Evolutionary conservation across 92 coral and sea anemone genomes (phyloP), one percentile per base, ranked within the genome.

Genomic region (Isaurus tuberculatus): DNA sequence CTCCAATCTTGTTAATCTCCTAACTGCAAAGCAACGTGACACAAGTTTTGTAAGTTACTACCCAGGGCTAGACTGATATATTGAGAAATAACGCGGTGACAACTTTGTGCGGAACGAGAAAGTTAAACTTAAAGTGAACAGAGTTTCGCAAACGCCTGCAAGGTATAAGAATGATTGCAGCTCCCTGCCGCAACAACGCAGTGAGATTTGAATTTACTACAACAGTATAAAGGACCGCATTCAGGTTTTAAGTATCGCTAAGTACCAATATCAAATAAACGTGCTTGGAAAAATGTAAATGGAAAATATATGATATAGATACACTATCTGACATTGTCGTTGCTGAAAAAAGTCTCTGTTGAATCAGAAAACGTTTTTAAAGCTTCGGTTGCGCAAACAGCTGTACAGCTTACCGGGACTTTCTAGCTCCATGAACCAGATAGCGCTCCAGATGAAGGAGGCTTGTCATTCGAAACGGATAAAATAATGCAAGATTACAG

Each of bases 221-320:
- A 36, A 77, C 82, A 37, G 25, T 57, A 60, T 58, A 34, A 40
- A 8, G 58, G 53, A 19, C 82, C 46, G 22, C 53, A 77, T 77
- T 34, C 46, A 40, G 57, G n/a, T 43, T 72, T 77, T 9, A 77
- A 77, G 82, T 27, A 36, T 16, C 53, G 4, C 2, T 32, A 23
- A 77, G 70, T 22, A 77, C 32, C 82, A 77, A 77, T 77, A 77
- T 77, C 82, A 23, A 19, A 58, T 28, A 58, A 77, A 77, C 70
- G 82, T 77, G 70, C 53, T 17, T 16, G 26, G 57, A 70, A 22
- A n/a, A 60, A 57, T 58, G 32, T 32, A 26, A 43, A 22, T n/a
- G 65, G 49, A 64, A 57, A 57, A 40, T 57, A 57, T 33, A 33
- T 16, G 69, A 77, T 57, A 77, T 58, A 58, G 82, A 27, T 14